Conservation (phyloP, 2,888 invertebrate species). For the Drosophila fungiperda region DNA sequence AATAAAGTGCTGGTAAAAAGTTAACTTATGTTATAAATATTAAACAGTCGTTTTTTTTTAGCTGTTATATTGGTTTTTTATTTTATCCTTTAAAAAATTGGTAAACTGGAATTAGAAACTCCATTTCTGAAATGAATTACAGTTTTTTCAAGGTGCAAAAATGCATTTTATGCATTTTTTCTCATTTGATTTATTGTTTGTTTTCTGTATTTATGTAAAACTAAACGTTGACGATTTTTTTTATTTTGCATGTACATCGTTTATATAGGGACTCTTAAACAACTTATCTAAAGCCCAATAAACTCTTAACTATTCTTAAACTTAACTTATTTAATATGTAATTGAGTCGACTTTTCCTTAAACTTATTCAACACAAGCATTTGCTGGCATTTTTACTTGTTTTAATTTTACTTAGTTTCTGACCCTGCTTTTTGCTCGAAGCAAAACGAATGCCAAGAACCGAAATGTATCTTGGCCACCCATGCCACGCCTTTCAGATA, state of each 20-base stretch:
- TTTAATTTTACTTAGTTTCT: conserved; percentile 3
- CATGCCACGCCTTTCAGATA: conserved; percentile 63
- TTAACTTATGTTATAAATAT: too few relatives aligned
- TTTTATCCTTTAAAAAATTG: too few relatives aligned
- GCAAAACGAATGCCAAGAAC: background rate
- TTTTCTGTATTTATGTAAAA: too few relatives aligned
- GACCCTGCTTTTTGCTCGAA: conserved; percentile 22
- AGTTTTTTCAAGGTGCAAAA: too few relatives aligned
- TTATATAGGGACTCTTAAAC: background rate
- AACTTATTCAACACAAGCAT: background rate
- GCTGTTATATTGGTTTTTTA: too few relatives aligned
- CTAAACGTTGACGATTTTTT: background rate
- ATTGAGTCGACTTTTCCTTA: background rate
- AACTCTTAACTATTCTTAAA: background rate
- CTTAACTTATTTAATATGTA: background rate
- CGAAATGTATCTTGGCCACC: conserved; percentile 45
- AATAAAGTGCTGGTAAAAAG: too few relatives aligned
- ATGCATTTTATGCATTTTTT: background rate
- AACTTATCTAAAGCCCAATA: background rate
- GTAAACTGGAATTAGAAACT: too few relatives aligned
- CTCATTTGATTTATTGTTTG: too few relatives aligned
- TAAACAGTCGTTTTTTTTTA: too few relatives aligned
- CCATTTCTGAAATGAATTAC: too few relatives aligned
- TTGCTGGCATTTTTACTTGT: background rate
- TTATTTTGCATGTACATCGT: background rate